Evolutionary conservation across 2,888 invertebrate species (phyloP), one percentile per base, ranked within the genome.

Genomic region (Brachylomia viminalis): DNA sequence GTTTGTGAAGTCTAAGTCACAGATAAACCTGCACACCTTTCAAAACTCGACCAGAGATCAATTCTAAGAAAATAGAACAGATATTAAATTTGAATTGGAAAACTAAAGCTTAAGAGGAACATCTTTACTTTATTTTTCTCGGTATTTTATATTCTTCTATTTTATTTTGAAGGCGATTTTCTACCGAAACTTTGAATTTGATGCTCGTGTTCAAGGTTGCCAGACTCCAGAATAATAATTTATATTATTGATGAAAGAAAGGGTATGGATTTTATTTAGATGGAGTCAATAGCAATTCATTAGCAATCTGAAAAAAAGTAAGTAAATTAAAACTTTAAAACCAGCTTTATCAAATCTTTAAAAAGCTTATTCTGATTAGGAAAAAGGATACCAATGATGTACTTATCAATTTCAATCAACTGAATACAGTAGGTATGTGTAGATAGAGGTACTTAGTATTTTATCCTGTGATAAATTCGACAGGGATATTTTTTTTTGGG

Each of bases 1-100:
- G 64, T 45, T 61, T 61, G 45, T 56, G 15, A 71, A 72, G 75
- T 75, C 68, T 79, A 71, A 59, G 71, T 75, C 71, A 61, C 54
- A 72, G 67, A 54, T 79, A 71, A 82, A 10, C 56, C 56, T 77
- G 65, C 2, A 73, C 23, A 75, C 70, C 73, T 78, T 78, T 78
- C 61, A 66, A 78, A 67, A 73, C 38, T 70, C 1, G 58, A 65
- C 67, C n/a, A 82, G 56, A 62, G 52, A 69, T 68, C 69, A 65
- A 49, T 68, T 75, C 27, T 58, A 54, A 23, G 80, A 68, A 54
- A 78, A 65, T 72, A 52, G 30, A 65, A 38, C 30, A 56, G 59
- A n/a, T 56, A 67, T n/a, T 38, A 6, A 4, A 6, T 67, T 74
- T 67, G 61, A 52, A 74, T 67, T 79, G 49, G 27, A 62, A 75